These are phyloP conservation scores for Cyclargus thomasi DNA, from an alignment of 1,140 invertebrate genomes.

Conservation along the genomic window DNA sequence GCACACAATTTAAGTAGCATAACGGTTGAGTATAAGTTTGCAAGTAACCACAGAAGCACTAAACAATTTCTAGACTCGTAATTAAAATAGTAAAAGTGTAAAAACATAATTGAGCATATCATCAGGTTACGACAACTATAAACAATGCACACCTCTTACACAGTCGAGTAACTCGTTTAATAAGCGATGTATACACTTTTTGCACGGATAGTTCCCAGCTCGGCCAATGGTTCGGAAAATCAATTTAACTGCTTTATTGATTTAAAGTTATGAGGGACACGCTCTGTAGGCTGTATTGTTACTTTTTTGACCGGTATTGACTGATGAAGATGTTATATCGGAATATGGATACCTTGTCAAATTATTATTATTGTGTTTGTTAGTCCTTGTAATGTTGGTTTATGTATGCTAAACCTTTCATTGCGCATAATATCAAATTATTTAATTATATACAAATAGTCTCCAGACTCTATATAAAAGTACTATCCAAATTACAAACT, in stretches of 20 bases:
- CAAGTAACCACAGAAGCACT: not conserved
- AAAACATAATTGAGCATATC: constrained; percentile 14
- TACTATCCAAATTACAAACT: not conserved
- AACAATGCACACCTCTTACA: constrained; percentile 29
- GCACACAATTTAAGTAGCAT: no score
- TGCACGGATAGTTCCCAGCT: constrained; percentile 34
- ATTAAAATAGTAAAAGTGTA: constrained; percentile 8
- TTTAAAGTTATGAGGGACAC: not conserved
- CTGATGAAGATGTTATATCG: not conserved
- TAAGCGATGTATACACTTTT: constrained; percentile 40
- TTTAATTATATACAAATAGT: no score
- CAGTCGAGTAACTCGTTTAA: constrained; percentile 37
- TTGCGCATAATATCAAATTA: no score
- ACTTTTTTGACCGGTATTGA: not conserved
- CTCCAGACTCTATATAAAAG: not conserved
- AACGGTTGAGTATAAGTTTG: no score
- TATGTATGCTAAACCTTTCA: no score
- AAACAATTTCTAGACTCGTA: not conserved
- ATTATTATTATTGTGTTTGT: no score
- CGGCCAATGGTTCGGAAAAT: constrained; percentile 47
- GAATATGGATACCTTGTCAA: no score
- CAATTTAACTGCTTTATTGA: constrained; percentile 23
- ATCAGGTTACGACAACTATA: constrained; percentile 10
- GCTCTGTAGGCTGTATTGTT: not conserved
- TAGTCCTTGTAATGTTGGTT: no score